A percentile compares a stretch with the other conserved stretches of the same genome.
Evolutionary conservation across 2,797 vertebrate species (phyloP).

Genomic region (Microctenopoma stevenorrisi): DNA sequence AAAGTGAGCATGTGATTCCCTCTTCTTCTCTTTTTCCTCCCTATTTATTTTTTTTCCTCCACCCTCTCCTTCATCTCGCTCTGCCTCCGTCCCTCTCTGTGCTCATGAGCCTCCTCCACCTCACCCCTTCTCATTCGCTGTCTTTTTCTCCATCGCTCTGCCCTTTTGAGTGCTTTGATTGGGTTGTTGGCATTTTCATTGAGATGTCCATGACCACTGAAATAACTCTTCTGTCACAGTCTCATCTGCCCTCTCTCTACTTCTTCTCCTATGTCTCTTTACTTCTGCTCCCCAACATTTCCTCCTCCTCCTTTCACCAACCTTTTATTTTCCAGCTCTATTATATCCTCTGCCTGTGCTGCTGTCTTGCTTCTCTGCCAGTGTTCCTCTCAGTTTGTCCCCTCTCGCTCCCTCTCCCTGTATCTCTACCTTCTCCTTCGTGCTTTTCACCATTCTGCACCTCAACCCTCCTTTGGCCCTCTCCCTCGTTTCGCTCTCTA

Average conservation of each 20-base stretch:
- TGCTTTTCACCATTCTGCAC: constrained; percentile 32
- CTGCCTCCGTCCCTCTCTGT: constrained; percentile 7
- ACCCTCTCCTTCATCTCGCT: constrained; percentile 12
- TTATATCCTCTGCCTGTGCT: constrained; percentile 51
- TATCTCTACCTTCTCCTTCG: constrained; percentile 36
- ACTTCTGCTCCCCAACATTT: constrained; percentile 33
- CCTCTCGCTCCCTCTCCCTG: constrained; percentile 23
- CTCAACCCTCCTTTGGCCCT: constrained; percentile 21
- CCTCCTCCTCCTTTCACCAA: constrained; percentile 35
- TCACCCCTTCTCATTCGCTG: constrained; percentile 15
- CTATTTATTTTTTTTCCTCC: constrained; percentile 1
- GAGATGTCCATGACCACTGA: constrained; percentile 78
- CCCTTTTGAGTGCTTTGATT: constrained; percentile 80
- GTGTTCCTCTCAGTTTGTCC: constrained; percentile 41
- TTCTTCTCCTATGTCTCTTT: constrained; percentile 54
- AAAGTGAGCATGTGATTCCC: constrained; percentile 13
- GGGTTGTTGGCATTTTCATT: constrained; percentile 82
- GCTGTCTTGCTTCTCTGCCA: constrained; percentile 46
- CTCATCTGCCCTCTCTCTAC: constrained; percentile 64
- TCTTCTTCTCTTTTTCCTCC: constrained; percentile 9
- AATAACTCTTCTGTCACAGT: constrained; percentile 77
- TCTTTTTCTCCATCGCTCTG: constrained; percentile 48
- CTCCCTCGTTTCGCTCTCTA: constrained; percentile 43
- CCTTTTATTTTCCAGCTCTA: constrained; percentile 51
- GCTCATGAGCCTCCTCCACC: constrained; percentile 41